A percentile compares a stretch with the other conserved stretches of the same genome.
Evolutionary conservation across 2,113 vertebrate species (phyloP).

Genomic region (Neodon shergylaensis): DNA sequence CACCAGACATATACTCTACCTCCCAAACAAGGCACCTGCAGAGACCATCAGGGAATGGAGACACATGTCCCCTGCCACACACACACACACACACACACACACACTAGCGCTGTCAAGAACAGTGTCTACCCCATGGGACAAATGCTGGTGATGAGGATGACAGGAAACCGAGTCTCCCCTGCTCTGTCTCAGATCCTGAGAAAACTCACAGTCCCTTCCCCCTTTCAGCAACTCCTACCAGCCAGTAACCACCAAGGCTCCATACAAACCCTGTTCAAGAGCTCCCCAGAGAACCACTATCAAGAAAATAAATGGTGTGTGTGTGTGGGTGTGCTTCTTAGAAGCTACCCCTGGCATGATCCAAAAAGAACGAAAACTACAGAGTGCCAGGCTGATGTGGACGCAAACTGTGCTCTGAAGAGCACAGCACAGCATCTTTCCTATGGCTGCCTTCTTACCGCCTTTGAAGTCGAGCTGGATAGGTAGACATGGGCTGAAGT

Average conservation of each 20-base stretch:
- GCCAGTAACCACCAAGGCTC: background rate
- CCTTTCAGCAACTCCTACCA: background rate
- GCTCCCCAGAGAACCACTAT: background rate
- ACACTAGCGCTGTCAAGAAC: background rate
- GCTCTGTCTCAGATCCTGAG: background rate
- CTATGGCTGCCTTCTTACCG: background rate
- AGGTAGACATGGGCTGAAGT: rapidly evolving
- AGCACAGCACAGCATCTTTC: background rate
- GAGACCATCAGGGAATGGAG: background rate
- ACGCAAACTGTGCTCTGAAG: background rate
- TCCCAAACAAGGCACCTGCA: background rate
- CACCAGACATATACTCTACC: background rate
- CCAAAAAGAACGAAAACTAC: background rate
- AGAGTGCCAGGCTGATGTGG: too few species aligned
- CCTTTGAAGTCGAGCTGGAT: background rate
- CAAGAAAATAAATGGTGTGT: background rate
- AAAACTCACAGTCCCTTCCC: background rate
- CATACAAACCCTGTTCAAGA: background rate
- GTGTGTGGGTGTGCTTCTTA: background rate
- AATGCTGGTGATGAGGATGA: background rate
- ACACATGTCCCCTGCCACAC: background rate
- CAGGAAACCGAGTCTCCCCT: background rate
- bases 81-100: too few species aligned
- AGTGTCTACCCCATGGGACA: background rate
- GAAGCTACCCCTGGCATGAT: background rate